Base-by-base conservation (phyloP, 2,113 vertebrate genomes). In the Potamarius usumacintae region DNA sequence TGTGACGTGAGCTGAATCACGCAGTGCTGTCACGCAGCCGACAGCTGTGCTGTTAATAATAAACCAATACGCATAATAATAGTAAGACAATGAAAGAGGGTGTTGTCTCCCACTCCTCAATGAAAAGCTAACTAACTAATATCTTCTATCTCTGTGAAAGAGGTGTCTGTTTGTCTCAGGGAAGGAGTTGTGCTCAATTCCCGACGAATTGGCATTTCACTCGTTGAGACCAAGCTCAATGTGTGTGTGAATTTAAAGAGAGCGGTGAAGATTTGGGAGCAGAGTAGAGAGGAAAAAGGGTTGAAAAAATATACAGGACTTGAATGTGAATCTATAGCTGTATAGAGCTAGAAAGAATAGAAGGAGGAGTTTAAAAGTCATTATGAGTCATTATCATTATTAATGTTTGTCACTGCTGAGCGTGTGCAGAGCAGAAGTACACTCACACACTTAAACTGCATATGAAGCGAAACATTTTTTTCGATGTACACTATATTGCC, bases 1-100 rank as follows among this genome's bases (percentile, higher is more conserved):
- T 52, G 27, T 85, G 42, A 83, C 69, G 7, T 72, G 10, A 55
- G 62, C 22, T 81, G 52, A 86, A 30, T 86, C 85, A 84, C 85
- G 58, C 78, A 52, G 25, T 27, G 74, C 81, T 34, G 53, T 83
- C 30, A 67, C 48, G 14, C n/a, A 22, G 5, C 62, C 25, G 58
- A 60, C 15, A 15, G 55, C 18, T 17, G 63, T 48, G 9, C 18
- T 67, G 5, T 58, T 48, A 7, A 22, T 27, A 15, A 78, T 27
- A 55, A 55, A 78, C 7, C 7, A 5, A 34, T 34, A 11, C 27
- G n/a, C 48, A 25, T 25, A 7, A n/a, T 52, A 5, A 25, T 77
- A 58, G 48, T 82, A 25, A 82, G 12, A 22, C 30, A 34, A 42
- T 42, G 42, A 82, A 82, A 60, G 34, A 52, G 10, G 48, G 74